Evolutionary conservation across 2,888 invertebrate species (phyloP).

Genomic region (Rhingia rostrata): DNA sequence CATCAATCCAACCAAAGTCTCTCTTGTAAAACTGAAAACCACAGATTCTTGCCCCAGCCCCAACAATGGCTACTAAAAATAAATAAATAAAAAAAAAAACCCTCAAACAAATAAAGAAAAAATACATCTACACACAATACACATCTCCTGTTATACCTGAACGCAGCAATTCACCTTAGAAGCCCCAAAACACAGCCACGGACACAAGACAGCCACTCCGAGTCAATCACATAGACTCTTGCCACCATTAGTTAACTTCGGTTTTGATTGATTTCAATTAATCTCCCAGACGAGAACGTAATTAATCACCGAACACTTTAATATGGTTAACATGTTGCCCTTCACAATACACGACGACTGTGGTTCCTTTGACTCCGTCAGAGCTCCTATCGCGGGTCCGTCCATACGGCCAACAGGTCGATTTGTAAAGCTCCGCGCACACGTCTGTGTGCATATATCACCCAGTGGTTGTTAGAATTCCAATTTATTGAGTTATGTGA

Average conservation of each 20-base stretch:
- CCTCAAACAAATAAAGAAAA: too few relatives aligned
- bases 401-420: constrained; percentile 65
- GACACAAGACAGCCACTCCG: constrained; percentile 16
- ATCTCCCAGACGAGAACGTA: constrained; percentile 82
- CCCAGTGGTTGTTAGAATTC: constrained; percentile 74
- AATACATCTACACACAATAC: not conserved
- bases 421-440: constrained; percentile 68
- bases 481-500: constrained; percentile 74
- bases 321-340: constrained; percentile 81
- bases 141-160: constrained; percentile 19
- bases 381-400: constrained; percentile 25
- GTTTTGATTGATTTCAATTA: constrained; percentile 83
- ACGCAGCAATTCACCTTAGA: constrained; percentile 20
- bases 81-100: not conserved
- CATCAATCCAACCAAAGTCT: not conserved
- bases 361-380: constrained; percentile 20
- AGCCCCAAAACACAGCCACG: not conserved
- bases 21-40: constrained; percentile 19
- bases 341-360: constrained; percentile 53
- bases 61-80: not conserved
- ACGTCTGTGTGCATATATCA: constrained; percentile 66
- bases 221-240: constrained; percentile 73
- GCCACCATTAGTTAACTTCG: constrained; percentile 83
- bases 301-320: constrained; percentile 83
- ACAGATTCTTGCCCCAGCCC: not conserved